These are phyloP conservation scores for Brachypalpus laphriformis DNA, from an alignment of 2,888 invertebrate species.

Conservation along the genomic window DNA sequence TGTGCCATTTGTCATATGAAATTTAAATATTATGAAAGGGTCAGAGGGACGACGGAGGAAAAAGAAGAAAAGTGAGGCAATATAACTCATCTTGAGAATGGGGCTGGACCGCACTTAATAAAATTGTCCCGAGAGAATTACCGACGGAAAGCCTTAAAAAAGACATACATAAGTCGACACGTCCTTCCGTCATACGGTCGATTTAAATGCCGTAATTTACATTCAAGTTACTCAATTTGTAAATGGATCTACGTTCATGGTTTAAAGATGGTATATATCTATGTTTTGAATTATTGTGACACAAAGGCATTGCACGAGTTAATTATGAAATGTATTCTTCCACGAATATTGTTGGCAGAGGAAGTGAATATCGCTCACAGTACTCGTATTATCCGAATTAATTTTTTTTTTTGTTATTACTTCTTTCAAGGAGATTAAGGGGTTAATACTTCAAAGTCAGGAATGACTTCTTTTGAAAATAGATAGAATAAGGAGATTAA, in stretches of 20 bases:
- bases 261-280: background rate
- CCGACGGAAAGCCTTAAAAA: background rate
- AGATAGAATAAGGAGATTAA: too few species aligned
- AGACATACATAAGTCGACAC: background rate
- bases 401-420: background rate
- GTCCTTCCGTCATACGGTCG: background rate
- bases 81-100: slow-evolving; percentile 20
- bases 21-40: background rate
- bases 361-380: background rate
- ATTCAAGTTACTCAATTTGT: background rate
- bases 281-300: slow-evolving; percentile 12
- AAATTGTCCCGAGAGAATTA: slow-evolving; percentile 8
- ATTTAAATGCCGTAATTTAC: background rate
- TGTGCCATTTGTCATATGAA: slow-evolving; percentile 5
- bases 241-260: background rate
- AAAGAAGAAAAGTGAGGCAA: background rate
- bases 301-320: background rate
- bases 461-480: too few species aligned
- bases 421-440: background rate
- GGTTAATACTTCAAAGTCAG: background rate
- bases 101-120: slow-evolving; percentile 34
- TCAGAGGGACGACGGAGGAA: background rate
- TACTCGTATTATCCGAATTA: background rate
- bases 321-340: background rate
- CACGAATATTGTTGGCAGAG: background rate